Evolutionary conservation across 2,888 invertebrate species (phyloP).

Genomic region (Amiota minor): DNA sequence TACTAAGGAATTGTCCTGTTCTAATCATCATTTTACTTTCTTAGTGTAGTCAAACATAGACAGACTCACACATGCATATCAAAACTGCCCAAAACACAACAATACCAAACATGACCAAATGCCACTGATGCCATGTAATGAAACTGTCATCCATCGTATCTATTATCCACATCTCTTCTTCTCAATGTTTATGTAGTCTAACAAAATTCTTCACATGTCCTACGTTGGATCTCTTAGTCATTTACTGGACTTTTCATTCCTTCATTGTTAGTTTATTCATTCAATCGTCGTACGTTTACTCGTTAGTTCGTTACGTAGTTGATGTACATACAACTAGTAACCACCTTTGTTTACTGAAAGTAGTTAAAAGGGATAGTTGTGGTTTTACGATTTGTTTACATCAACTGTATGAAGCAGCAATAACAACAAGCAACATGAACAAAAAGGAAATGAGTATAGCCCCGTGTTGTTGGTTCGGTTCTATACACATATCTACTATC

Average conservation of each 20-base stretch:
- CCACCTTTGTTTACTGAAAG: background rate
- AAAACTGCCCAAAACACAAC: too few species aligned
- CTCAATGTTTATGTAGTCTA: too few species aligned
- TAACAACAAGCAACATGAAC: background rate
- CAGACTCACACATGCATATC: too few species aligned
- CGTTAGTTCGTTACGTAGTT: background rate
- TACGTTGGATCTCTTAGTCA: too few species aligned
- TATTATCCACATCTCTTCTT: too few species aligned
- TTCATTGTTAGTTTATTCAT: background rate
- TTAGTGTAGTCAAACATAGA: too few species aligned
- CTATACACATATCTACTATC: too few species aligned
- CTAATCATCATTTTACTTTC: too few species aligned
- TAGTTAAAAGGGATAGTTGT: constrained; percentile 16
- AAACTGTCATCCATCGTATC: constrained; percentile 56
- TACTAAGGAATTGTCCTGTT: too few species aligned
- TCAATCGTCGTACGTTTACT: background rate
- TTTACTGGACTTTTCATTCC: too few species aligned
- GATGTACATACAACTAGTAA: background rate
- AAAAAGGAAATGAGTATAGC: background rate
- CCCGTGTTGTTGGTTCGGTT: too few species aligned
- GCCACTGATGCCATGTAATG: constrained; percentile 59
- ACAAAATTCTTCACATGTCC: background rate
- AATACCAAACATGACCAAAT: background rate
- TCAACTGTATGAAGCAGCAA: background rate
- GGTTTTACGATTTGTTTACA: constrained; percentile 23